Percentiles rank a stretch among this genome's conserved stretches.
These are phyloP conservation scores for Scelioninae gen. 2 DNA, from an alignment of 2,888 invertebrate genomes.

Conservation along the genomic window DNA sequence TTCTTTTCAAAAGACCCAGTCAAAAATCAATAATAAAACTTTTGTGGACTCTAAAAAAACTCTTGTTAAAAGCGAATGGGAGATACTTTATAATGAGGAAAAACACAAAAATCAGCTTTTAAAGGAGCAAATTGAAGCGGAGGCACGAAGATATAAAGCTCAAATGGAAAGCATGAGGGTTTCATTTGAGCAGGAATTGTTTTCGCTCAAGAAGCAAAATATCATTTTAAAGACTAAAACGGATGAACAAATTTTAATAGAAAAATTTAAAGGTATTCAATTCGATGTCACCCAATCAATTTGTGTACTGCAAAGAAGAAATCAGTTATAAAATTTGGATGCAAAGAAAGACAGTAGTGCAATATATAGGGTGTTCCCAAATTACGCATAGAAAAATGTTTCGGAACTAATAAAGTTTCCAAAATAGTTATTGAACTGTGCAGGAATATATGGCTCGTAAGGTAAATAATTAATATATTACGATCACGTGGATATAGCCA, in stretches of 20 bases:
- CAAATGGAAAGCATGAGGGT: constrained; percentile 70
- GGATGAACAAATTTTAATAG: constrained; percentile 68
- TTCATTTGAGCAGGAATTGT: constrained; percentile 71
- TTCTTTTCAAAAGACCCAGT: constrained; percentile 47
- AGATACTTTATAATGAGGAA: constrained; percentile 70
- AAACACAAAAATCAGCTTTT: constrained; percentile 68
- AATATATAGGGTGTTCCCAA: no score
- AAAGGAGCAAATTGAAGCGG: constrained; percentile 70
- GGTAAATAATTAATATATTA: no score
- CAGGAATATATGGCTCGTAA: no score
- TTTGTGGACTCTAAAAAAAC: constrained; percentile 64
- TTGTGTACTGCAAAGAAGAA: no score
- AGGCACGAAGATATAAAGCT: constrained; percentile 69
- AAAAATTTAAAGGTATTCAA: no score
- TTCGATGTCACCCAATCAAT: no score
- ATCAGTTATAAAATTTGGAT: no score
- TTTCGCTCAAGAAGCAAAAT: constrained; percentile 71
- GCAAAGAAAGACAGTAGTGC: no score
- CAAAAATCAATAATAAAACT: constrained; percentile 61
- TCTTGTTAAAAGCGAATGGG: constrained; percentile 66
- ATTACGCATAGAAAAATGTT: no score
- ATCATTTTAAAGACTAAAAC: constrained; percentile 71
- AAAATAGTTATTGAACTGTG: no score
- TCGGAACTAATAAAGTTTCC: no score
- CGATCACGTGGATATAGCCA: no score